Conservation (phyloP, 2,888 invertebrate genomes). For the Trichopria drosophilae region DNA sequence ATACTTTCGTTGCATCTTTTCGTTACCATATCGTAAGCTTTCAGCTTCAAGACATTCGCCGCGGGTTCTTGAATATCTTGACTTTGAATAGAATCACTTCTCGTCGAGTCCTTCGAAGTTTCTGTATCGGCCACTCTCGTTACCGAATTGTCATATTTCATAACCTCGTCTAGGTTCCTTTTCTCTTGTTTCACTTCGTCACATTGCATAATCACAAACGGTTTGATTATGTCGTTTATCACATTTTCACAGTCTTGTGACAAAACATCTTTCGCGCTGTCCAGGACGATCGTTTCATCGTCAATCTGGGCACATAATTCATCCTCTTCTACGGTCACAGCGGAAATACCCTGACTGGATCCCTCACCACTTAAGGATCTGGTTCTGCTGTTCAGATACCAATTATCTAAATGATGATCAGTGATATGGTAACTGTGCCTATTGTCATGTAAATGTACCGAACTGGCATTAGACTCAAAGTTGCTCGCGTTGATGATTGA, state of each 20-base stretch:
- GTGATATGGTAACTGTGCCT: slow-evolving; percentile 34
- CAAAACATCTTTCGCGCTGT: not conserved
- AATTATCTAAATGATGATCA: slow-evolving; percentile 39
- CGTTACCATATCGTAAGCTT: slow-evolving; percentile 45
- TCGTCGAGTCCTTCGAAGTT: slow-evolving; percentile 37
- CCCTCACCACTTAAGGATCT: slow-evolving; percentile 49
- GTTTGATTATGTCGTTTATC: no score
- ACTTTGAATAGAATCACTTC: slow-evolving; percentile 45
- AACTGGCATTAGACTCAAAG: slow-evolving; percentile 54
- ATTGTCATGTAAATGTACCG: slow-evolving; percentile 47
- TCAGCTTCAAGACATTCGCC: slow-evolving; percentile 41
- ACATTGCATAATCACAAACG: no score
- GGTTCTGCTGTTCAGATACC: slow-evolving; percentile 44
- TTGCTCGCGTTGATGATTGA: slow-evolving; percentile 56
- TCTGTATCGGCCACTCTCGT: not conserved
- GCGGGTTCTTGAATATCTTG: slow-evolving; percentile 41
- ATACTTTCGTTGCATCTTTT: slow-evolving; percentile 47
- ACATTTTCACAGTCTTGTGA: not conserved
- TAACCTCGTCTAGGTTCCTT: no score
- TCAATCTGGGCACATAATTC: slow-evolving; percentile 40
- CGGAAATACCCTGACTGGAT: slow-evolving; percentile 44
- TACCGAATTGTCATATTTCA: not conserved
- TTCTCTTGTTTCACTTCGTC: no score
- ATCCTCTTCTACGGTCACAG: slow-evolving; percentile 28
- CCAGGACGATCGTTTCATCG: slow-evolving; percentile 41